These are phyloP conservation scores for Australoheros scitulus DNA, from an alignment of 2,113 vertebrate genomes.

Conservation along the genomic window DNA sequence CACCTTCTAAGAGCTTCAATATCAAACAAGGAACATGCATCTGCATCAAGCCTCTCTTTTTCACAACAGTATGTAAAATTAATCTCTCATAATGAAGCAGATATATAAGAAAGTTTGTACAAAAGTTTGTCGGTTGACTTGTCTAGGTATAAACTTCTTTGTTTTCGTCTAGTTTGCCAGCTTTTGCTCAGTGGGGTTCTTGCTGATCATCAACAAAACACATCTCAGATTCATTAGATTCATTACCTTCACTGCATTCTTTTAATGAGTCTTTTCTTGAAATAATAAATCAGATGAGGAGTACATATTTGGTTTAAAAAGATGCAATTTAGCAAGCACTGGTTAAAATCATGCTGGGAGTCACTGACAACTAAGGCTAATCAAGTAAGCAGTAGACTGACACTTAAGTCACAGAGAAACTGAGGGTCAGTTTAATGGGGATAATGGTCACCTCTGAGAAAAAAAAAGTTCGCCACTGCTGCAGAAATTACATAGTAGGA, in stretches of 20 bases:
- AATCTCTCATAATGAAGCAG: constrained; percentile 45
- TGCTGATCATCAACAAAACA: constrained; percentile 52
- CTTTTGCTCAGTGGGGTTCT: constrained; percentile 28
- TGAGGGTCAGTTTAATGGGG: background rate
- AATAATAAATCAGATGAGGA: constrained; percentile 19
- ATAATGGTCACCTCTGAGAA: background rate
- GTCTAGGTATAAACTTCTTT: constrained; percentile 30
- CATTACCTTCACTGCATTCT: constrained; percentile 11
- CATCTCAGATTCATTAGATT: constrained; percentile 47
- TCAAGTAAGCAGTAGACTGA: constrained; percentile 15
- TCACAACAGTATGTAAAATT: constrained; percentile 11
- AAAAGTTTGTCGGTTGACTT: constrained; percentile 1
- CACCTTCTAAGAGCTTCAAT: constrained; percentile 9
- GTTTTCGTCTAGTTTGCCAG: constrained; percentile 42
- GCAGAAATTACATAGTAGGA: background rate
- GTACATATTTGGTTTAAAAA: constrained; percentile 20
- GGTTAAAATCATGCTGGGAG: constrained; percentile 20
- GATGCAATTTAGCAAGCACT: constrained; percentile 33
- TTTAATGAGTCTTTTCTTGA: constrained; percentile 26
- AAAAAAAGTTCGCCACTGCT: background rate
- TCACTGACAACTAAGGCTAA: constrained; percentile 31
- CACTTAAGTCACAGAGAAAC: constrained; percentile 3
- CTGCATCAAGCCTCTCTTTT: constrained; percentile 31
- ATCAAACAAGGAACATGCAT: constrained; percentile 42
- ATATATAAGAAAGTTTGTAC: constrained; percentile 16